Base-by-base conservation (phyloP, 2,797 vertebrate genomes). In the Hippocampus kuda region DNA sequence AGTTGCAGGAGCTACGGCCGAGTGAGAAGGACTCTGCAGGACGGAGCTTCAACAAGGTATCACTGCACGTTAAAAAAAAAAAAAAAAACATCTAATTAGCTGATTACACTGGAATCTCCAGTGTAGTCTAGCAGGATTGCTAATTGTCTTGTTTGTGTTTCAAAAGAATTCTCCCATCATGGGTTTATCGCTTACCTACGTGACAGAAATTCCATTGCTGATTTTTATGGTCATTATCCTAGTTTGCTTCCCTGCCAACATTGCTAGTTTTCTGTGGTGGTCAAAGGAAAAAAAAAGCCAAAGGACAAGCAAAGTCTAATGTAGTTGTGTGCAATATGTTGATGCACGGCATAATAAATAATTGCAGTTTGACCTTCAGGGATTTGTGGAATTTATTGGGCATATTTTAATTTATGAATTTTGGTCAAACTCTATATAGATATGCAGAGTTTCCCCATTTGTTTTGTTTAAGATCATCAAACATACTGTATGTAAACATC, bases 11-110 rank as follows among this genome's bases (percentile, higher is more conserved):
- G 67, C 90, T 98, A 69, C 88, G 91, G 44, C 97, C 96, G 67
- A 97, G 91, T 64, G 96, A 98, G 84, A 99, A 98, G 81, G 97
- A 99, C 83, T 95, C 97, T 0, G 93, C 94, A 4, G 95, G 97
- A 59, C 90, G 95, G 73, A 99, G 95, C 88, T 98, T 98, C 82
- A 98, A 97, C 85, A 99, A 99, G 94, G 97, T 98, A 84, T 68
- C 22, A 26, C 2, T 34, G 38, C n/a, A 42, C 41, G 57, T 48
- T n/a, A n/a, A 12, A 24, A 46, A n/a, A 34, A 18, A 34, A 38
- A 64, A 41, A 34, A 18, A 38, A 38, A 8, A 38, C 9, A 8
- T 16, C 10, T 22, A 6, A 42, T 54, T 30, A 10, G 12, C 5
- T 44, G 34, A 38, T 38, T 44, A n/a, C 11, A 53, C 2, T 48